Base-by-base conservation (phyloP, 2,113 vertebrate genomes). In the Tupaia tana region DNA sequence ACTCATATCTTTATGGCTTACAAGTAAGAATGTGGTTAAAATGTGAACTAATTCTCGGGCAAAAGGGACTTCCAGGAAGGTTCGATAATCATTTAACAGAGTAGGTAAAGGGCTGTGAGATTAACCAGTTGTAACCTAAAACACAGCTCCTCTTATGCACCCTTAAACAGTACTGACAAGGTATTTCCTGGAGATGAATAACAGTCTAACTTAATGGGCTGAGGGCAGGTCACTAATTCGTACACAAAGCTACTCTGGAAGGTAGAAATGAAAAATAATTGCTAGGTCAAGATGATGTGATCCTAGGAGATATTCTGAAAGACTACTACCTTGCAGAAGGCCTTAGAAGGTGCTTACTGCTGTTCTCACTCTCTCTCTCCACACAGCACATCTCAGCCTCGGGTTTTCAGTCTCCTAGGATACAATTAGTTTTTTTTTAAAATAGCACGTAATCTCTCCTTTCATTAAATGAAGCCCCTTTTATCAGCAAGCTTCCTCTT, bases 151-250 rank as follows among this genome's bases (percentile, higher is more conserved):
- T 94, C 93, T 91, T 74, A 20, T 93, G 25, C 93, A 78, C 15
- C 54, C 34, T 74, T 92, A 93, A 96, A 75, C 86, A 91, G 18
- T 69, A 78, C 66, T 94, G 96, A 96, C 92, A 96, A 81, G 94
- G 83, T 84, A 87, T 96, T 97, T 97, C 96, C 97, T 94, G 80
- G 94, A 97, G 90, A 95, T 96, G 93, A 97, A 94, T 97, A 91
- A 61, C 75, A 69, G 70, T 64, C 86, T 91, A 79, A 73, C 82
- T 96, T 97, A 96, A 94, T 97, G 96, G 86, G 43, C 86, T 93
- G 79, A 89, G 54, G 67, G 82, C 87, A n/a, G 82, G 67, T 83
- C 96, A 85, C 94, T 96, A 94, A 97, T 96, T 66, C 90, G 88
- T 89, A 81, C 56, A 92, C 95, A 95, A 81, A 97, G 92, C 80